Base-by-base conservation (phyloP, 2,888 invertebrate genomes). In the Himalopsyche anomala region DNA sequence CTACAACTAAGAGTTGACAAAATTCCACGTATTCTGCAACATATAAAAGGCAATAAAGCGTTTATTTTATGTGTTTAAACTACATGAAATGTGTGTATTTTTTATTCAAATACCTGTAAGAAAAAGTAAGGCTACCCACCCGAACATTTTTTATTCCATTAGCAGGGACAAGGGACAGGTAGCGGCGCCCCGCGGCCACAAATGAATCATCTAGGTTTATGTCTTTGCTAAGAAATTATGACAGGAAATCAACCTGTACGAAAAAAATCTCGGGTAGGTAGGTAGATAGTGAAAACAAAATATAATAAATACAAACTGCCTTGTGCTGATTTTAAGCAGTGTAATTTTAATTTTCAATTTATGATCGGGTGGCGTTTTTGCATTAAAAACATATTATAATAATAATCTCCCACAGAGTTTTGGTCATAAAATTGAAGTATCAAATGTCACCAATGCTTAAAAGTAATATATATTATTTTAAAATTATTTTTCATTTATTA, bases 151-250 rank as follows among this genome's bases (percentile, higher is more conserved):
- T 83, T 83, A 45, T 83, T 69, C 83, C 28, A 69, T 83, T 69
- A 40, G 54, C 54, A 55, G 45, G n/a, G 84, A 42, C 81, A 80
- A 42, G 17, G 85, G 79, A 51, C 85, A 85, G 83, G 83, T 85
- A 85, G 82, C 82, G 85, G 83, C 85, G 28, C 85, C 85, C 85
- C 80, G 85, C 79, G 62, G 85, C 55, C 82, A 74, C 83, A 79
- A 45, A 83, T 82, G 85, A 85, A 83, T 83, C 85, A 83, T 82
- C n/a, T 62, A 82, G 51, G 81, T 85, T 74, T 85, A 85, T 82
- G 84, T 84, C 84, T 84, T 84, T 84, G 84, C 84, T 84, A 81
- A 85, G 82, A 82, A 84, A 85, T 85, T 85, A 85, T 85, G 81
- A 85, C 85, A 69, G 82, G 62, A 82, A 82, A 85, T 85, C 85